A percentile compares a stretch with the other conserved stretches of the same genome.
phyloP scores from a whole-genome alignment of 2,888 invertebrate genomes.

The Kuschelorhynchus macadamiae region DNA sequence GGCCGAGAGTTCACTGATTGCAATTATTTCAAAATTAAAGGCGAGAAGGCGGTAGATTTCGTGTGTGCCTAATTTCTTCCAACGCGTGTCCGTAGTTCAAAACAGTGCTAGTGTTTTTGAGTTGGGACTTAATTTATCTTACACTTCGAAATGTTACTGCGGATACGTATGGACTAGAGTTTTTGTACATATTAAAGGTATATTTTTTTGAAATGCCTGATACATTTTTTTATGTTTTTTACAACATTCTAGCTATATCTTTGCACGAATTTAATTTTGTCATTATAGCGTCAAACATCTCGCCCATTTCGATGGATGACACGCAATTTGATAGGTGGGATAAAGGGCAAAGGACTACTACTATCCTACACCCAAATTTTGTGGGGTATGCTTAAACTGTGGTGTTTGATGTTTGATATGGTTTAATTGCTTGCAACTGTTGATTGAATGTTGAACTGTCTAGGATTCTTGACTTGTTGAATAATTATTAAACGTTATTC shows the following conservation, averaged over 20 bases:
- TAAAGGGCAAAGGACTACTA: constrained; percentile 37
- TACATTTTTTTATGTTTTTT: no score
- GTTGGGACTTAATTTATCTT: constrained; percentile 10
- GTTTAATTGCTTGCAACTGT: no score
- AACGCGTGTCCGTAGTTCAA: constrained; percentile 24
- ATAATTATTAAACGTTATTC: no score
- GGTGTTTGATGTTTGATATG: no score
- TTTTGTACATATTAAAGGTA: constrained; percentile 26
- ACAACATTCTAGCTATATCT: no score
- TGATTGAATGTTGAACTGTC: no score
- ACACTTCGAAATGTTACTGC: constrained; percentile 20
- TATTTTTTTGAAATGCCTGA: not conserved
- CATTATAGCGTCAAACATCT: not conserved
- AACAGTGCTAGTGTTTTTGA: constrained; percentile 17
- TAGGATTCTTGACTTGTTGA: no score
- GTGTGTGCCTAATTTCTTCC: constrained; percentile 5
- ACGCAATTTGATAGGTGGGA: constrained; percentile 17
- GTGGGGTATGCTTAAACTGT: not conserved
- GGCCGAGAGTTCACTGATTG: constrained; percentile 28
- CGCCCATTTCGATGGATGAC: constrained; percentile 19
- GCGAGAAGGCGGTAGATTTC: constrained; percentile 4
- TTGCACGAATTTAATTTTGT: no score
- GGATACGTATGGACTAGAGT: constrained; percentile 30
- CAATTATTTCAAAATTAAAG: constrained; percentile 30
- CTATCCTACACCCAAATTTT: constrained; percentile 26